Conservation (phyloP, 2,113 vertebrate genomes). For the Scolopax mira region DNA sequence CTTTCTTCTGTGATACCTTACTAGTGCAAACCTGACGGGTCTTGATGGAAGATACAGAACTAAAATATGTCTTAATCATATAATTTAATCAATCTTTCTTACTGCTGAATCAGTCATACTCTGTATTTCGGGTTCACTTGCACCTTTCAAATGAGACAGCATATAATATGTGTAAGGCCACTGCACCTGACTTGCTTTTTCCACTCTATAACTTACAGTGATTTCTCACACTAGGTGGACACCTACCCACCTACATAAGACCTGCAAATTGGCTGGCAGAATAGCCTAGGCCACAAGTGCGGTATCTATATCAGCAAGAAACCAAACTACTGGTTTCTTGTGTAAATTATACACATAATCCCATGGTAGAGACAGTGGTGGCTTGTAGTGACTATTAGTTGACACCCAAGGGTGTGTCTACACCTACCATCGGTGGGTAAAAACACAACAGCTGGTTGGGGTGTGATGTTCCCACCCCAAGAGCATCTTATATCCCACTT, state of each 20-base stretch:
- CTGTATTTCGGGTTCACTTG: neutral
- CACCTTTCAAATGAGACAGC: neutral
- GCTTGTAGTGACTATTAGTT: too few species aligned
- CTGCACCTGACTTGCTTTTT: neutral
- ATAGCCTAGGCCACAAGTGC: neutral
- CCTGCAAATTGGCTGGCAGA: neutral
- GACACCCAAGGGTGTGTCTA: too few species aligned
- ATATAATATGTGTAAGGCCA: neutral
- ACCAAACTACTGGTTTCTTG: neutral
- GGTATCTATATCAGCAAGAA: neutral
- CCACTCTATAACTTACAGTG: too few species aligned
- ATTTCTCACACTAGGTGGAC: neutral
- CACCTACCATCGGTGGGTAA: neutral
- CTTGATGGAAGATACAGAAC: neutral
- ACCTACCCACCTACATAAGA: neutral
- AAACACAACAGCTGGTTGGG: accelerated
- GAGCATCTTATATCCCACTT: neutral
- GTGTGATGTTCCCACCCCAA: accelerated
- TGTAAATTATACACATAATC: neutral
- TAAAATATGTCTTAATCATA: neutral
- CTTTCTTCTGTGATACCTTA: neutral
- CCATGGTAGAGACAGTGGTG: neutral
- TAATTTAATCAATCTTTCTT: neutral
- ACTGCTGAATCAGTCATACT: neutral
- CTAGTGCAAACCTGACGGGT: neutral